These are phyloP conservation scores for Meliscaeva auricollis DNA, from an alignment of 2,888 invertebrate genomes.

Conservation along the genomic window DNA sequence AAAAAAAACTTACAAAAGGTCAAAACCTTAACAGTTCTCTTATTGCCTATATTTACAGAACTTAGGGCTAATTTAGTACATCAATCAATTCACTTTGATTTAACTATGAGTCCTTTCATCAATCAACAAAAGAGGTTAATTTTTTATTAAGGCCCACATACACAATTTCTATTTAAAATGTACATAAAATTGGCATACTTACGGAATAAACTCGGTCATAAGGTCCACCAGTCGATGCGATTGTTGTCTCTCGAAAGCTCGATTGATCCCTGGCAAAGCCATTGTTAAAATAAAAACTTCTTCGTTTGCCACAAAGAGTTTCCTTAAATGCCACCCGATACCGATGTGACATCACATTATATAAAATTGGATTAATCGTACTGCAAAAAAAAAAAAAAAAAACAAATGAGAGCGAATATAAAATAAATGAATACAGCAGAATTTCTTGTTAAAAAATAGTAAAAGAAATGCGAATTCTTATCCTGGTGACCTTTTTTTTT, in stretches of 20 bases:
- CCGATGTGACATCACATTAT: conserved; percentile 92
- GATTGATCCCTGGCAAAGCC: conserved; percentile 86
- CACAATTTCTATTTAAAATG: too few species aligned
- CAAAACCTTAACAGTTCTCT: too few species aligned
- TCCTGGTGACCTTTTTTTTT: too few species aligned
- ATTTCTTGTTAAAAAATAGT: background rate
- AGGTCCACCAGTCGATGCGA: conserved; percentile 78
- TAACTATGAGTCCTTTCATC: too few species aligned
- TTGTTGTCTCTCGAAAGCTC: conserved; percentile 87
- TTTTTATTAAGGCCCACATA: too few species aligned
- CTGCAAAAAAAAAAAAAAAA: conserved; percentile 81
- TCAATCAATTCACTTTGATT: too few species aligned
- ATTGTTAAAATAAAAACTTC: conserved; percentile 83
- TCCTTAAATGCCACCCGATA: conserved; percentile 92
- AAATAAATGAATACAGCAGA: conserved; percentile 18
- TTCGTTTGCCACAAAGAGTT: conserved; percentile 88
- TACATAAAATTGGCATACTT: conserved; percentile 64
- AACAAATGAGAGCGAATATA: background rate
- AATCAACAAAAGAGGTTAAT: too few species aligned
- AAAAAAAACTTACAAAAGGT: too few species aligned
- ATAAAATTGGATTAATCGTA: conserved; percentile 94
- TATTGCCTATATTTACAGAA: too few species aligned
- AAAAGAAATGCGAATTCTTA: background rate
- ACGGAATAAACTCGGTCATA: conserved; percentile 80
- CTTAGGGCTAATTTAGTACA: too few species aligned